Base-by-base conservation (phyloP, 2,888 invertebrate genomes). In the Tryphoninae sp. region DNA sequence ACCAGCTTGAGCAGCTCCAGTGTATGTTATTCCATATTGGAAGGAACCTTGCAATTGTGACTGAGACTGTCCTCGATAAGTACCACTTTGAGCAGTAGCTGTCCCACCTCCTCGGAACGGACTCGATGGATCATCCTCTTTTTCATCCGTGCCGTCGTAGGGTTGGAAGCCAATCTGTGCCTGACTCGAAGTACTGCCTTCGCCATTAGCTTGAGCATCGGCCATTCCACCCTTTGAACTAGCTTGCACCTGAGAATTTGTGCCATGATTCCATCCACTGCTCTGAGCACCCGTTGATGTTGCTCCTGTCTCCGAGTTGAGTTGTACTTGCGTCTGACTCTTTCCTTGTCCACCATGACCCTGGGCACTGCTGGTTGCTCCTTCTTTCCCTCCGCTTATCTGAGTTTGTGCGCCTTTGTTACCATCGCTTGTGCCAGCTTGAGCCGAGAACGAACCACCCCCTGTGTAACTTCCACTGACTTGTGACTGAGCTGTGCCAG, bases 141-240 rank as follows among this genome's bases (percentile, higher is more conserved):
- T 93, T 64, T 95, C 95, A 78, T 94, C 93, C 0, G 86, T 82
- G 3, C 87, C 87, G 86, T 94, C 94, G 86, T 95, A 95, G 0
- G 97, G 97, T 71, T 95, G 95, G 89, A 97, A 97, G 0, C 97
- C 97, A 81, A 97, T 97, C 92, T 97, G 97, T 2, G 97, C 97
- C 92, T 97, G 97, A 45, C 97, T 97, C 0, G 96, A 96, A 0
- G 97, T 97, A 87, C 95, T 96, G 3, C 97, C 97, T 2, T 96
- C 96, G 0, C 97, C 97, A 87, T 95, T 95, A 0, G 97, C 96
- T 93, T 97, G 97, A 0, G 97, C 96, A 90, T 97, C 97, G 1
- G 97, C 96, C 93, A 96, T 94, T 3, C 97, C 97, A 19, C 97
- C 97, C 91, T 95, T 96, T 42, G 95, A 94, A 83, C 96, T 96